A percentile compares a stretch with the other conserved stretches of the same genome.
Conservation (phyloP, 2,113 vertebrate species). For the Hymenochirus boettgeri region DNA sequence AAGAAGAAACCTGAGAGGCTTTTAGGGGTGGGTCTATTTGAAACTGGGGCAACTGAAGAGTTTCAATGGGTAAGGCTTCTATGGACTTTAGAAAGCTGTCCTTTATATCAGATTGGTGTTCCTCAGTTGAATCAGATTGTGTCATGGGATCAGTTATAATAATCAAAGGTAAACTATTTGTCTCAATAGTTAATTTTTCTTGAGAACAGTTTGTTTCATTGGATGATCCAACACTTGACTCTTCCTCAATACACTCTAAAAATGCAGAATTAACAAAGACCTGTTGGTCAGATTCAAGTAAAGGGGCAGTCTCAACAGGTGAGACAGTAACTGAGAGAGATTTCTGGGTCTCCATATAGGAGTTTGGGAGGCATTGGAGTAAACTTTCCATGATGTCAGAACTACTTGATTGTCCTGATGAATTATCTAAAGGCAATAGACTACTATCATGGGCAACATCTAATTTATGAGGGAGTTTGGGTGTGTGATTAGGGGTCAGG, state of each 20-base stretch:
- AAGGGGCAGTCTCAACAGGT: not conserved
- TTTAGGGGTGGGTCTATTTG: not conserved
- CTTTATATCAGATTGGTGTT: not conserved
- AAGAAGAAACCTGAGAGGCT: not conserved
- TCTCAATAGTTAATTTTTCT: not conserved
- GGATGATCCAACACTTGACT: not conserved
- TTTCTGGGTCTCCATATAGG: not conserved
- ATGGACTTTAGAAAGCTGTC: not conserved
- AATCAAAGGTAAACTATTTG: not conserved
- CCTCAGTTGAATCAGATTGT: constrained; percentile 5
- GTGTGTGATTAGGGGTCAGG: not conserved
- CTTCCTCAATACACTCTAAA: not conserved
- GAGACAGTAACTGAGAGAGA: not conserved
- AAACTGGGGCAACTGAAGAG: not conserved
- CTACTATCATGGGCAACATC: not conserved
- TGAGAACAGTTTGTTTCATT: not conserved
- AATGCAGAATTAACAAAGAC: not conserved
- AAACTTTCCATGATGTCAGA: not conserved
- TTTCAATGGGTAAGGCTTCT: constrained; percentile 1
- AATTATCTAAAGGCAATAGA: not conserved
- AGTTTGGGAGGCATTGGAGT: not conserved
- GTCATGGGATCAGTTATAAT: constrained; percentile 11
- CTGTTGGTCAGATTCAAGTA: not conserved
- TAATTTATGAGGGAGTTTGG: not conserved
- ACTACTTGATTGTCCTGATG: not conserved